Base-by-base conservation (phyloP, 2,113 vertebrate genomes). In the Chaenocephalus aceratus region DNA sequence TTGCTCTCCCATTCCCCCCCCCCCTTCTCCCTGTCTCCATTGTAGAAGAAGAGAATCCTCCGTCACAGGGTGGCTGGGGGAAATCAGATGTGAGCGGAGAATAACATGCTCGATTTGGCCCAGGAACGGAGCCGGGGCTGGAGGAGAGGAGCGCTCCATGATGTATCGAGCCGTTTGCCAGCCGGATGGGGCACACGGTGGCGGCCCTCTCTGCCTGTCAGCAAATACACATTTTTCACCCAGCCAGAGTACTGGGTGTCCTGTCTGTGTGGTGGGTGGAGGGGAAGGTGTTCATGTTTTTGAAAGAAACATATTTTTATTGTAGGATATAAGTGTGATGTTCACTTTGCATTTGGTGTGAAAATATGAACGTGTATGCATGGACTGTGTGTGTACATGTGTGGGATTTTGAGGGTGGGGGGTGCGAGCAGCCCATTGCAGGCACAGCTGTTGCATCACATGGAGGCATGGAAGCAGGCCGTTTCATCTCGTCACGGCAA, bases 181-280 rank as follows among this genome's bases (percentile, higher is more conserved):
- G 95, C 93, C 93, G 93, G 86, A 94, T 94, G 94, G 91, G 85
- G 94, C 94, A 72, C 87, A 80, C 91, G 91, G 94, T 94, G 79
- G 90, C 78, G 79, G 92, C 90, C 95, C 94, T 94, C 95, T 93
- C 95, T 96, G 96, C 82, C 94, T 96, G 95, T 96, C 94, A 94
- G 95, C 94, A 97, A 96, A 97, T 95, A 96, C 94, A 95, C 95
- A 96, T 97, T 97, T 96, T 96, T 97, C 96, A 97, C 96, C 95
- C 95, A 96, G 95, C 95, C 94, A 95, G 95, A 93, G 81, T 92
- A 95, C 95, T 94, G 90, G 95, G 94, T 94, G 91, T 94, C 95
- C 67, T 69, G 84, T 60, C 66, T 77, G 41, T 69, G 69, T 51
- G 69, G 58, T 56, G 48, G 49, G 46, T 60, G 57, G 66, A 84